Evolutionary conservation across 1,140 invertebrate species (phyloP), one percentile per base, ranked within the genome.

Genomic region (Lordiphosa clarofinis): DNA sequence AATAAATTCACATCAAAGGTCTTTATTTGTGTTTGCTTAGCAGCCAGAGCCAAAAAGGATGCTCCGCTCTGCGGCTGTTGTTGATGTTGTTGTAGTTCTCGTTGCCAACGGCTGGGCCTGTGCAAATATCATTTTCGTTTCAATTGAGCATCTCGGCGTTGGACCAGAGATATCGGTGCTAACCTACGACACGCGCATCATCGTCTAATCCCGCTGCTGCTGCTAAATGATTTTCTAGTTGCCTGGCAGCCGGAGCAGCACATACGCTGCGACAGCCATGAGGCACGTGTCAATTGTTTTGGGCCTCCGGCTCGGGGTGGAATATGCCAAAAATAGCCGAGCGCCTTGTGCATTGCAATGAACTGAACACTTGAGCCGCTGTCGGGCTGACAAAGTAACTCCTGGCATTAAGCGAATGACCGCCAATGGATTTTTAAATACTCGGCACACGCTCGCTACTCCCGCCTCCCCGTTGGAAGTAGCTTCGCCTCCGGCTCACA

Each of bases 1-100:
- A 78, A 84, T 84, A 84, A 84, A 84, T 86, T 84, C 79, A 84
- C 79, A 86, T 86, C 79, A 78, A 84, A 84, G 78, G 78, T 84
- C 79, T 84, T 84, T 84, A 84, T 84, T 84, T 84, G 79, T 84
- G 71, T 84, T 84, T 84, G 78, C 78, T 73, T 70, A 84, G 79
- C 64, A 84, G 73, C 68, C 36, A 49, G 40, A 57, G 56, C 64
- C 79, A 72, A 84, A 84, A 84, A 82, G 78, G 79, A 84, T 82
- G 78, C 64, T 59, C 59, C 33, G 40, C 55, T 53, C 36, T 49
- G 21, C 7, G 47, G 44, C 19, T 33, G 35, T 42, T 31, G 9
- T 5, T 11, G 28, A 37, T 28, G 24, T 28, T 28, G 24, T 28
- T 28, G 24, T 28, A 7, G 24, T 28, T 28, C 44, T 36, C 47